These are phyloP conservation scores for Camponotus floridanus DNA, from an alignment of 1,140 invertebrate genomes.

Conservation along the genomic window DNA sequence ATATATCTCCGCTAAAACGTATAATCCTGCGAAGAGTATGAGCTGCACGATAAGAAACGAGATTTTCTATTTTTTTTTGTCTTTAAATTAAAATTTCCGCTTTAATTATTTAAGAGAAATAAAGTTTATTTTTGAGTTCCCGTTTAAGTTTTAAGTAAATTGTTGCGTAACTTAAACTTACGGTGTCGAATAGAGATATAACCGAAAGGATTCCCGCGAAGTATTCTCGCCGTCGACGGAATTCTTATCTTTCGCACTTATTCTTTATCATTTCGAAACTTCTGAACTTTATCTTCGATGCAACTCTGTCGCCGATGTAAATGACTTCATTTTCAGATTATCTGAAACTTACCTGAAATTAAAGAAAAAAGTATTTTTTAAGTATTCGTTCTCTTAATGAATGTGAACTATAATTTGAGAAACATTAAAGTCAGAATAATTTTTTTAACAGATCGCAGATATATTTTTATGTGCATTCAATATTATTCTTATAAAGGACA, in stretches of 20 bases:
- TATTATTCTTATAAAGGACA: slow-evolving; percentile 6
- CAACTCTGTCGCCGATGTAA: slow-evolving; percentile 44
- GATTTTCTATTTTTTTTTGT: neutral
- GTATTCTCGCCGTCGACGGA: slow-evolving; percentile 37
- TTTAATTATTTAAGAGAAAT: slow-evolving; percentile 1
- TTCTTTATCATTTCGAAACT: slow-evolving; percentile 56
- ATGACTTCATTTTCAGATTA: slow-evolving; percentile 43
- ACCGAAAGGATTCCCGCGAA: slow-evolving; percentile 30
- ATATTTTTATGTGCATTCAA: neutral
- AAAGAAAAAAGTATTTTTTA: slow-evolving; percentile 44
- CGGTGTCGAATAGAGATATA: slow-evolving; percentile 46
- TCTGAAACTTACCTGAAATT: slow-evolving; percentile 59
- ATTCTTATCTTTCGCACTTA: slow-evolving; percentile 58
- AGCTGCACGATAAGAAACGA: neutral
- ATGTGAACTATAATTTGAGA: neutral
- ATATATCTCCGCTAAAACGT: neutral
- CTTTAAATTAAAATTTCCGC: slow-evolving; percentile 10
- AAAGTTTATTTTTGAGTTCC: slow-evolving; percentile 38
- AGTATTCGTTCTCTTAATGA: slow-evolving; percentile 5
- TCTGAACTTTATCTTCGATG: slow-evolving; percentile 25
- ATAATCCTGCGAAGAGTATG: slow-evolving; percentile 10
- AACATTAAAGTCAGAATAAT: neutral
- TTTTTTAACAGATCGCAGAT: neutral
- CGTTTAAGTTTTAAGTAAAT: slow-evolving; percentile 45
- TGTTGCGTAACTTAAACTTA: slow-evolving; percentile 56